phyloP scores from a whole-genome alignment of 2,888 invertebrate genomes.

The Chironomus tentans region DNA sequence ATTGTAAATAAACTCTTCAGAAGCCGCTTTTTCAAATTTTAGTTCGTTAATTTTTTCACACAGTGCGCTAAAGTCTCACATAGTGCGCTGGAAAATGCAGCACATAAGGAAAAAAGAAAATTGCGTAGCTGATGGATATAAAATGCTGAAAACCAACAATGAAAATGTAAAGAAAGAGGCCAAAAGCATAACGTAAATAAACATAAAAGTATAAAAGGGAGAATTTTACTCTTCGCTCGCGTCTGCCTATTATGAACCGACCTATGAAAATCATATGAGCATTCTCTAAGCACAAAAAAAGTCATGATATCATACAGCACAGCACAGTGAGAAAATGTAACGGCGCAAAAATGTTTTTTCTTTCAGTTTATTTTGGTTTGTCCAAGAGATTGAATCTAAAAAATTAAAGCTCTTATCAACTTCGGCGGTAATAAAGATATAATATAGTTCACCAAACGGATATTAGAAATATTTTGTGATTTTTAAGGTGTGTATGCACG shows the following conservation, averaged over 20 bases:
- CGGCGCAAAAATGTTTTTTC: slow-evolving; percentile 18
- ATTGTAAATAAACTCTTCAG: too few species aligned
- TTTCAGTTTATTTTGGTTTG: slow-evolving; percentile 20
- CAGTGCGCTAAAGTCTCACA: too few species aligned
- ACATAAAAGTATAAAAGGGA: background rate
- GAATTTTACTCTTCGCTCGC: background rate
- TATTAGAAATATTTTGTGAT: background rate
- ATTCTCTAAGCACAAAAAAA: background rate
- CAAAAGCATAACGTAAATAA: background rate
- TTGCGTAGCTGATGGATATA: background rate
- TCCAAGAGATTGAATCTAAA: slow-evolving; percentile 3
- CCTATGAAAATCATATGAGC: slow-evolving; percentile 9
- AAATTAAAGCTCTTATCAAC: slow-evolving; percentile 4
- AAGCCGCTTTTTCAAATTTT: too few species aligned
- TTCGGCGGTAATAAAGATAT: background rate
- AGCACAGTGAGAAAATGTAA: slow-evolving; percentile 7
- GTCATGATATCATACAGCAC: slow-evolving; percentile 8
- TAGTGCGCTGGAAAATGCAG: background rate
- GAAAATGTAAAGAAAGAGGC: background rate
- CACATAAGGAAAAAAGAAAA: background rate
- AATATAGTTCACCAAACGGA: background rate
- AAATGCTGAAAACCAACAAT: background rate
- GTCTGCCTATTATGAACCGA: slow-evolving; percentile 9
- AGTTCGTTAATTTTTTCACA: too few species aligned
- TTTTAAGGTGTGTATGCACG: background rate